Evolutionary conservation across 2,888 invertebrate genomes (phyloP).

Genomic region (Chromoteleia sp.): DNA sequence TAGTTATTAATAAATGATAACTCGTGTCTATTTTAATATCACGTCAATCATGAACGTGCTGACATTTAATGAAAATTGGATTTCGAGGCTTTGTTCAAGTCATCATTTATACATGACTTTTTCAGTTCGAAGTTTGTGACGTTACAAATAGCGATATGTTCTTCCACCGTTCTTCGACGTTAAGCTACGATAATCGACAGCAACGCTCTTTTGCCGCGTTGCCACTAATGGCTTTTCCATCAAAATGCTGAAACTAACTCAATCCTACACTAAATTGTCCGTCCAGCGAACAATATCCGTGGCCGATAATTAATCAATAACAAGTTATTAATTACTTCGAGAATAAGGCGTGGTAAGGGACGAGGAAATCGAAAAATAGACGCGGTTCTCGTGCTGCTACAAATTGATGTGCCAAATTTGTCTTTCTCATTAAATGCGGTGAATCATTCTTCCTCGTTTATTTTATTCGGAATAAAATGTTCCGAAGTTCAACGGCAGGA

Average conservation of each 20-base stretch:
- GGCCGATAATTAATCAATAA: conserved; percentile 75
- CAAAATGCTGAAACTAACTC: conserved; percentile 73
- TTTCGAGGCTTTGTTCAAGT: conserved; percentile 40
- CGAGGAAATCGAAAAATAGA: conserved; percentile 33
- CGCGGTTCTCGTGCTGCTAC: conserved; percentile 14
- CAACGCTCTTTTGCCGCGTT: conserved; percentile 46
- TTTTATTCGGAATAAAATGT: conserved; percentile 38
- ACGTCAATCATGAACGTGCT: conserved; percentile 21
- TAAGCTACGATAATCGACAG: conserved; percentile 57
- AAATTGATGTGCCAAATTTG: conserved; percentile 49
- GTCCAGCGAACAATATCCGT: conserved; percentile 59
- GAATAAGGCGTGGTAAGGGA: conserved; percentile 21
- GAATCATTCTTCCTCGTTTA: conserved; percentile 41
- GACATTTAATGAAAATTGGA: conserved; percentile 49
- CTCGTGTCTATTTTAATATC: conserved; percentile 38
- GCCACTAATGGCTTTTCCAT: conserved; percentile 72
- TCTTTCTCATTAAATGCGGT: conserved; percentile 37
- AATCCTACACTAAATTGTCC: conserved; percentile 67
- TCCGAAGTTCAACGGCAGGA: conserved; percentile 32
- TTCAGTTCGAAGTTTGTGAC: conserved; percentile 37
- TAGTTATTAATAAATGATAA: conserved; percentile 40
- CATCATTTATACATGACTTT: conserved; percentile 51
- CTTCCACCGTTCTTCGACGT: conserved; percentile 42
- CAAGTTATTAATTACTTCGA: conserved; percentile 75
- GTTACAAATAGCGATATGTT: conserved; percentile 59